Evolutionary conservation across 2,888 invertebrate genomes (phyloP).

Genomic region (Athalia circularis): DNA sequence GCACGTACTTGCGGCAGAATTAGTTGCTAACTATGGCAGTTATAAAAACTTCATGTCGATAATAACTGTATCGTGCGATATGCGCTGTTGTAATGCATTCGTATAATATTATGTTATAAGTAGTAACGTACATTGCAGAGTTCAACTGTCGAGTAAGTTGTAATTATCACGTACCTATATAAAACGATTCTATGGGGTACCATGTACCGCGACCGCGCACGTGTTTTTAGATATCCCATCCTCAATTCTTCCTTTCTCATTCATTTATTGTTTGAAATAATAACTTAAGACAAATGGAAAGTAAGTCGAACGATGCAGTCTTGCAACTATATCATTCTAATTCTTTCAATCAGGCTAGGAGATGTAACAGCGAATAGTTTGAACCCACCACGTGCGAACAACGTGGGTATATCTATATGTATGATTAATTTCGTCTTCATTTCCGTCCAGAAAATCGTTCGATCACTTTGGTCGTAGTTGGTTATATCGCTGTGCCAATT

Average conservation of each 20-base stretch:
- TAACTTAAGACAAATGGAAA: too few species aligned
- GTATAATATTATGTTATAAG: constrained; percentile 6
- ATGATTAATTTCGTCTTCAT: constrained; percentile 32
- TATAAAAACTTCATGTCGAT: constrained; percentile 69
- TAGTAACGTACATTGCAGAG: too few species aligned
- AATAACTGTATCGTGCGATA: constrained; percentile 69
- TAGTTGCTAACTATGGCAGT: constrained; percentile 38
- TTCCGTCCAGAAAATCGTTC: constrained; percentile 39
- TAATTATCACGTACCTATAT: constrained; percentile 35
- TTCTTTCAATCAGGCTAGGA: too few species aligned
- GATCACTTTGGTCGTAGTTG: constrained; percentile 35
- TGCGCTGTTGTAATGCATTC: constrained; percentile 54
- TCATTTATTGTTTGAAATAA: too few species aligned
- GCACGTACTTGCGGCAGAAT: constrained; percentile 34
- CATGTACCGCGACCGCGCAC: neutral
- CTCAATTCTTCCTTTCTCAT: too few species aligned
- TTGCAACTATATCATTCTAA: too few species aligned
- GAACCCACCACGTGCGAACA: too few species aligned
- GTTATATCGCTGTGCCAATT: constrained; percentile 40
- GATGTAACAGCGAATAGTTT: too few species aligned
- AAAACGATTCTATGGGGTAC: constrained; percentile 32
- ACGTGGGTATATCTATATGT: neutral
- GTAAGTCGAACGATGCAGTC: too few species aligned
- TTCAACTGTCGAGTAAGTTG: constrained; percentile 25
- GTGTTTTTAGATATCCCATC: constrained; percentile 22